Evolutionary conservation across 2,888 invertebrate genomes (phyloP).

Genomic region (Fragum whitleyi): DNA sequence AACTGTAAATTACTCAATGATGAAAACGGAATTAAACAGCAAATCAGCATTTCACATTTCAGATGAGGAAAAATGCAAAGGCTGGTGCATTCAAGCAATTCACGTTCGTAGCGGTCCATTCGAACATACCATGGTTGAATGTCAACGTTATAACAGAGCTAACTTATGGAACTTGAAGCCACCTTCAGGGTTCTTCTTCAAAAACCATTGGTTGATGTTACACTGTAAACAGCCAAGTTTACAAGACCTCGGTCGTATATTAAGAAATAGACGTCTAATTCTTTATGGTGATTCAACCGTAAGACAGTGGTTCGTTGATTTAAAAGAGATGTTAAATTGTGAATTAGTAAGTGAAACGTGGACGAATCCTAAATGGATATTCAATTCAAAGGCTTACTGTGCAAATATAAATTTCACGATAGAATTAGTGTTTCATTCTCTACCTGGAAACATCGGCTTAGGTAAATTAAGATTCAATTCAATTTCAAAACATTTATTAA

Average conservation of each 20-base stretch:
- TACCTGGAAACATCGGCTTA: neutral
- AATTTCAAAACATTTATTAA: neutral
- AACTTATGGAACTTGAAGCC: conserved; percentile 1
- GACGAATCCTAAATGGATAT: neutral
- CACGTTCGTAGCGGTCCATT: too few species aligned
- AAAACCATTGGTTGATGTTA: neutral
- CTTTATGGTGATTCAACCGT: conserved; percentile 21
- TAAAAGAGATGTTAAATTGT: conserved; percentile 1
- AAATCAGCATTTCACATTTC: too few species aligned
- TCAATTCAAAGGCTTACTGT: neutral
- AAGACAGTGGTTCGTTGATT: conserved; percentile 18
- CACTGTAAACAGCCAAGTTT: neutral
- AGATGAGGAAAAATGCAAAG: too few species aligned
- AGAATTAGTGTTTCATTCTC: neutral
- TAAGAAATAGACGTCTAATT: neutral
- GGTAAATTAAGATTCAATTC: neutral
- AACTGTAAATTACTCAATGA: too few species aligned
- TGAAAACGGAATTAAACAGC: too few species aligned
- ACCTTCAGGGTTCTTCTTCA: conserved; percentile 9
- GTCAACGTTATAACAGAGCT: neutral
- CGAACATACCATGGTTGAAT: too few species aligned
- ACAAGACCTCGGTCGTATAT: neutral
- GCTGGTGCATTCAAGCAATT: too few species aligned
- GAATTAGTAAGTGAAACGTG: neutral
- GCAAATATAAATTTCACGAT: neutral